Conservation (phyloP, 2,113 vertebrate genomes). For the Clarias gariepinus region DNA sequence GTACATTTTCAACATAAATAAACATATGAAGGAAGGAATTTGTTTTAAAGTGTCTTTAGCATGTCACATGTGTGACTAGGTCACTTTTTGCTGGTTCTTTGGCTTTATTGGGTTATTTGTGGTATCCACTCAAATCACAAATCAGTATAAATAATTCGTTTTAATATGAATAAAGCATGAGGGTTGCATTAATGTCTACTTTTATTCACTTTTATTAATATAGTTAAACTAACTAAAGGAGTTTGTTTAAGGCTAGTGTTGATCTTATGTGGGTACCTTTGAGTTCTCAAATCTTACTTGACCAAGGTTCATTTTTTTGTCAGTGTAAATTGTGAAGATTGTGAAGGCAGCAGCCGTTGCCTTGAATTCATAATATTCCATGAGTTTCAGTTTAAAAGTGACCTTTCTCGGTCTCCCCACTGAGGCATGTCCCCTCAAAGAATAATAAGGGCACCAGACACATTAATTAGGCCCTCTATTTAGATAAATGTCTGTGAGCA, state of each 20-base stretch:
- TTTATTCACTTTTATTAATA: background rate
- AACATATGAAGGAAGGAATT: background rate
- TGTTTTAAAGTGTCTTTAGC: background rate
- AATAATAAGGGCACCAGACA: constrained; percentile 90
- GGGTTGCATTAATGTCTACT: background rate
- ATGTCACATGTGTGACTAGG: background rate
- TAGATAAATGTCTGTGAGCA: constrained; percentile 83
- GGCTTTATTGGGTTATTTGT: background rate
- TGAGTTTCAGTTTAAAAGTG: constrained; percentile 69
- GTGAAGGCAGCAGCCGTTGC: background rate
- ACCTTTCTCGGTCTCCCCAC: constrained; percentile 72
- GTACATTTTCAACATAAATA: background rate
- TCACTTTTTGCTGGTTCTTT: background rate
- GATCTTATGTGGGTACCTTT: constrained; percentile 5
- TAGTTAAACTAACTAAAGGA: background rate
- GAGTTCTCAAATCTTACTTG: constrained; percentile 16
- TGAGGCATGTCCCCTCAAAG: constrained; percentile 74
- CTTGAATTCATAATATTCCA: constrained; percentile 56
- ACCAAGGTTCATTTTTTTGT: constrained; percentile 27
- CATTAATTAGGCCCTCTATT: constrained; percentile 92
- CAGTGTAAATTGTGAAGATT: background rate
- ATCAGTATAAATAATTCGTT: background rate
- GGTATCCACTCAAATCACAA: background rate
- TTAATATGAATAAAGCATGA: background rate
- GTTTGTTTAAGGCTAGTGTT: background rate